A percentile compares a stretch with the other conserved stretches of the same genome.
Conservation (phyloP, 2,797 vertebrate species). For the Diceros bicornis region DNA sequence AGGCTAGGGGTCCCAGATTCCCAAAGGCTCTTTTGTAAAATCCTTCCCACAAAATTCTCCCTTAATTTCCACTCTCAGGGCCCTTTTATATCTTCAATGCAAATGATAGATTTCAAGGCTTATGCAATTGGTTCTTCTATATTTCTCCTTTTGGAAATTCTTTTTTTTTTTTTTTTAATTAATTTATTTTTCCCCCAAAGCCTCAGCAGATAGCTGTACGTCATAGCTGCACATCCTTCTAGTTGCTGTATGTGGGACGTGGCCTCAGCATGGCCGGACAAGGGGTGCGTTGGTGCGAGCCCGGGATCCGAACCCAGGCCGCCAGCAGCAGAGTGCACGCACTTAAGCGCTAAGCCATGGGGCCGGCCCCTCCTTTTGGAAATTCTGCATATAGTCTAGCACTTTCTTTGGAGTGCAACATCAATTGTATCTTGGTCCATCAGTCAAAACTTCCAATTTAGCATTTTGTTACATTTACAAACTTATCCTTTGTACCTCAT, state of each 20-base stretch:
- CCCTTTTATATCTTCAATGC: constrained; percentile 51
- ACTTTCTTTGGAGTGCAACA: constrained; percentile 45
- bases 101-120: constrained; percentile 70
- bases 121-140: constrained; percentile 38
- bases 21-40: not conserved
- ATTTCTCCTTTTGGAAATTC: constrained; percentile 67
- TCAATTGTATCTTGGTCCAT: constrained; percentile 16
- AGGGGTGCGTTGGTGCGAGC: no score
- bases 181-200: no score
- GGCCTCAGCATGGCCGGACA: no score
- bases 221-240: no score
- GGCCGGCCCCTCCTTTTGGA: constrained; percentile 64
- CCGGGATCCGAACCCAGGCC: no score
- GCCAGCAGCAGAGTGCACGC: no score
- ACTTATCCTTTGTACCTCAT: constrained; percentile 40
- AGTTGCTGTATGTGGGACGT: no score
- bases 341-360: no score
- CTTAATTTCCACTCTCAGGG: constrained; percentile 23
- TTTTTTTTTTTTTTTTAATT: no score
- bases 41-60: constrained; percentile 36
- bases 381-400: constrained; percentile 43
- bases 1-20: not conserved
- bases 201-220: no score
- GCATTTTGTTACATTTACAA: constrained; percentile 62
- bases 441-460: constrained; percentile 65